Conservation (phyloP, 2,797 vertebrate genomes). For the Poecile montanus region DNA sequence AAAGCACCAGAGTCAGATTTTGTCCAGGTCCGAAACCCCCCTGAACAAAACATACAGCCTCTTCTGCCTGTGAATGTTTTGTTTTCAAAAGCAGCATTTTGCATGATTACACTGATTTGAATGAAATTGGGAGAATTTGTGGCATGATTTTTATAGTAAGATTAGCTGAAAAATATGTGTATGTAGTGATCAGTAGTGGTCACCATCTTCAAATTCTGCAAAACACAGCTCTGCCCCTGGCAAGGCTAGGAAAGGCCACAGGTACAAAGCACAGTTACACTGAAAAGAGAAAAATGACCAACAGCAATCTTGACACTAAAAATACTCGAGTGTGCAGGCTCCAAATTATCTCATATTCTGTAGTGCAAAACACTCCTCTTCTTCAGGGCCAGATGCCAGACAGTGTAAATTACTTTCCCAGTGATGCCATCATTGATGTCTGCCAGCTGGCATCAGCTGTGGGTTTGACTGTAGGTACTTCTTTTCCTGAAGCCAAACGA, state of each 20-base stretch:
- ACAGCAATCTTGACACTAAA: not conserved
- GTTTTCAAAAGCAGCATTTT: not conserved
- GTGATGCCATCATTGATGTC: not conserved
- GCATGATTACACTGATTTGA: not conserved
- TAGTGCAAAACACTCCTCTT: not conserved
- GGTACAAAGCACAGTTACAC: too few relatives aligned
- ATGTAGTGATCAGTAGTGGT: not conserved
- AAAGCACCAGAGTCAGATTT: not conserved
- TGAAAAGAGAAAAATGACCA: not conserved
- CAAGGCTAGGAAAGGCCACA: not conserved
- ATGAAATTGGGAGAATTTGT: not conserved
- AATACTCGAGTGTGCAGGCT: fast-evolving
- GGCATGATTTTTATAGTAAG: not conserved
- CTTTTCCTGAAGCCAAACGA: not conserved
- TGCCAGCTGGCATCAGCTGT: not conserved
- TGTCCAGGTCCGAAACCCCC: not conserved
- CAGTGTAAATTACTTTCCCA: not conserved
- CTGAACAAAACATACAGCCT: not conserved
- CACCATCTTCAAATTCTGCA: not conserved
- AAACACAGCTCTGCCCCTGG: not conserved
- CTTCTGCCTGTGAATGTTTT: not conserved
- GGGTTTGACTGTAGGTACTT: not conserved
- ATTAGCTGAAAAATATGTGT: not conserved
- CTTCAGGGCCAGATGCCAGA: not conserved
- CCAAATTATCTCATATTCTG: not conserved